Evolutionary conservation across 2,797 vertebrate genomes (phyloP).

Genomic region (Luscinia luscinia): DNA sequence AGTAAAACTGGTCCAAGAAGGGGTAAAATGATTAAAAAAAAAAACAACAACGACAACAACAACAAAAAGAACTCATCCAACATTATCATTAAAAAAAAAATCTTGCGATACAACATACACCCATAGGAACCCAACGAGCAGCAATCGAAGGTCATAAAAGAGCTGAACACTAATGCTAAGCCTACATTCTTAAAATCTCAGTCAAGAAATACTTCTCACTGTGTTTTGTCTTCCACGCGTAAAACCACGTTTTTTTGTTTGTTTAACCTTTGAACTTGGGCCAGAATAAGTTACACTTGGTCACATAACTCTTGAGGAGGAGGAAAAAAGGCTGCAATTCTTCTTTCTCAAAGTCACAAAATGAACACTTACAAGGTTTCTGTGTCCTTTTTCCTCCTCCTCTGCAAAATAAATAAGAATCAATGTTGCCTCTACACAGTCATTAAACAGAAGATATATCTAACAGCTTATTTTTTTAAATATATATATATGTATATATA

Average conservation of each 20-base stretch:
- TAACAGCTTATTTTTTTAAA: slow-evolving; percentile 79
- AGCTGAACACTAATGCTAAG: slow-evolving; percentile 88
- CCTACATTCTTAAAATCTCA: slow-evolving; percentile 93
- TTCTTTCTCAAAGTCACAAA: slow-evolving; percentile 59
- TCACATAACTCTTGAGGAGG: slow-evolving; percentile 77
- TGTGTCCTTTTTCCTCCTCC: slow-evolving; percentile 71
- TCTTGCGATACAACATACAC: slow-evolving; percentile 84
- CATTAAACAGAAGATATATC: slow-evolving; percentile 87
- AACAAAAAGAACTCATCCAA: slow-evolving; percentile 53
- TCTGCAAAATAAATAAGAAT: slow-evolving; percentile 72
- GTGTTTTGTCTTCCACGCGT: slow-evolving; percentile 58
- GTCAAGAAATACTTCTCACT: slow-evolving; percentile 78
- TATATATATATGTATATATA: slow-evolving; percentile 82
- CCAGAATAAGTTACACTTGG: slow-evolving; percentile 78
- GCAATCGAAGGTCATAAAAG: slow-evolving; percentile 87
- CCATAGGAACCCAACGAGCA: slow-evolving; percentile 91
- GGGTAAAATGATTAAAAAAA: slow-evolving; percentile 58
- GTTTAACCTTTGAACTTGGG: slow-evolving; percentile 70
- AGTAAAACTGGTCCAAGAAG: slow-evolving; percentile 77
- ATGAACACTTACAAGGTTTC: slow-evolving; percentile 46
- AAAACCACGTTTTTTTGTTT: slow-evolving; percentile 26
- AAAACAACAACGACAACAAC: slow-evolving; percentile 49
- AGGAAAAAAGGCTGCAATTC: slow-evolving; percentile 65
- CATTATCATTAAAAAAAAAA: slow-evolving; percentile 73
- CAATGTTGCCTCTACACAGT: slow-evolving; percentile 79